Evolutionary conservation across 2,797 vertebrate genomes (phyloP), one percentile per base, ranked within the genome.

Genomic region (Aulostomus chinensis): DNA sequence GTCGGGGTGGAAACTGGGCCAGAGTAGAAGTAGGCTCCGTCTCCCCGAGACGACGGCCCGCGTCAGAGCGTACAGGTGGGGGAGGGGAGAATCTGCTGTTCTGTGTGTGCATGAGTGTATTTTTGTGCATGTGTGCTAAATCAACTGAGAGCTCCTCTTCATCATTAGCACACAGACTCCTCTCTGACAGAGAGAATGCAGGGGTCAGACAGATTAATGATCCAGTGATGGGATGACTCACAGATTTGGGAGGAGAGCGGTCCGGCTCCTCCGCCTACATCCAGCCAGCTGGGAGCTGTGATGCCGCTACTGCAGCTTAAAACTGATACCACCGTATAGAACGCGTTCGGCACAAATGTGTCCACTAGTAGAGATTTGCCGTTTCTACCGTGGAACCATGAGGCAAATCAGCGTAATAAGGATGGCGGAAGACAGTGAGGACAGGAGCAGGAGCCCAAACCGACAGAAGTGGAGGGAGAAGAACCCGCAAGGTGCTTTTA

Each of bases 171-270:
- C 46, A 54, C 34, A 17, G 32, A 18, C 67, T 71, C 59, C 54
- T 75, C 68, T 76, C 49, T 29, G 25, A 42, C 51, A 56, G 49
- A 36, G 60, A 78, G 63, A 77, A 79, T 22, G 40, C 50, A 60
- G 47, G 50, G 72, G 79, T 84, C 84, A 84, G 84, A 78, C 77
- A 63, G 78, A 83, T 80, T 78, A 75, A 86, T 77, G 80, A 81
- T 84, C 68, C 46, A 31, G 42, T 26, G 62, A 70, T 63, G 65
- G 71, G 76, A 68, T 85, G 83, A 85, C 71, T 84, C 84, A 81
- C 69, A 81, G 68, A 58, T 81, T 70, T 70, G 59, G 68, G 68
- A 74, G 65, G 68, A 80, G 71, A 73, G 66, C n/a, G 32, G 57
- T 56, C 16, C 63, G 20, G 56, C 55, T 57, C 55, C 74, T 73